Evolutionary conservation across 2,113 vertebrate species (phyloP), one percentile per base, ranked within the genome.

Genomic region (Ranitomeya imitator): DNA sequence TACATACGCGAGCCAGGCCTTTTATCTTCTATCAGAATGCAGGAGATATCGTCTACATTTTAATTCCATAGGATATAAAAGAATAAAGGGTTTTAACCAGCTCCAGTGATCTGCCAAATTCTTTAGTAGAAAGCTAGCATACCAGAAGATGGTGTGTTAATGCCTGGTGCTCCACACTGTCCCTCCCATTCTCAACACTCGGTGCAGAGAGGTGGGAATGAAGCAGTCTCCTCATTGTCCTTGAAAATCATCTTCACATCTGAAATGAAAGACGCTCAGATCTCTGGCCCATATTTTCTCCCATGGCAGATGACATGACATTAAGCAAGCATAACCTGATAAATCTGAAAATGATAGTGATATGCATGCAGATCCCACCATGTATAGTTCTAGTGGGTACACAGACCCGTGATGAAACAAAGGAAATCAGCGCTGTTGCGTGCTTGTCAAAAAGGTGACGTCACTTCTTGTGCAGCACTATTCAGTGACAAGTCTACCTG

Each of bases 201-300:
- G 8, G n/a, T 76, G 74, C 57, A 79, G 45, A 86, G 85, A 79
- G 76, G 60, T 86, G 71, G 74, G 57, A 78, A 86, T 86, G 73
- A 79, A 61, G 85, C 85, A 80, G 85, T 86, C 85, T 79, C 85
- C 76, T 31, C 45, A 86, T 55, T 79, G 85, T 79, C 85, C 85
- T 86, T 86, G 86, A 81, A 80, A 86, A 81, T 80, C 61, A 79
- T 78, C 37, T 45, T 87, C 26, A 80, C 61, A n/a, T 65, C 77
- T 71, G 86, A 87, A 79, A 65, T 59, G 60, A 80, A 80, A 80
- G 63, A 71, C 23, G n/a, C 63, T 15, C 8, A 7, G 13, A 69
- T 69, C 14, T 23, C 51, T 54, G 45, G 12, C 54, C 16, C 65
- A 31, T 71, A n/a, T 55, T 55, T 71, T 55, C 45, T 69, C 63